Evolutionary conservation across 92 coral and sea anemone genomes (phyloP).

Genomic region (Palythoa heliodiscus): DNA sequence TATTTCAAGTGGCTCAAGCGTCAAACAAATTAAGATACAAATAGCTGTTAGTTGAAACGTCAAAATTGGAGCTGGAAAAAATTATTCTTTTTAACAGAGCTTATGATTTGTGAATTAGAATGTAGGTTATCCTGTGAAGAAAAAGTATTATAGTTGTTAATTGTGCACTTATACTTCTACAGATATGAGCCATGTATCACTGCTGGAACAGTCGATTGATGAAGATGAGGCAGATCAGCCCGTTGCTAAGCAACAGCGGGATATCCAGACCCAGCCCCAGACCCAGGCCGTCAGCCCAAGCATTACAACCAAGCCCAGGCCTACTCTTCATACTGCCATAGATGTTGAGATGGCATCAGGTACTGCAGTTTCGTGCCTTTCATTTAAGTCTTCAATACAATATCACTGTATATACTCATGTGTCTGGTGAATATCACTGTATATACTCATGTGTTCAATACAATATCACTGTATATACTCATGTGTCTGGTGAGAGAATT

Average conservation of each 20-base stretch:
- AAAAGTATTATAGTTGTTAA: neutral
- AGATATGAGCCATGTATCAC: conserved; percentile 90
- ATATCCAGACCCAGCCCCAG: conserved; percentile 52
- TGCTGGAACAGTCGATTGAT: conserved; percentile 89
- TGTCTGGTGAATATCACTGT: neutral
- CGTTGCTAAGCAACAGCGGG: conserved; percentile 64
- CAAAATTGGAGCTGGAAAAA: too few relatives aligned
- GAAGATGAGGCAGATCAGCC: conserved; percentile 78
- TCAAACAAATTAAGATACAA: too few relatives aligned
- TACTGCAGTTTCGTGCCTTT: conserved; percentile 10
- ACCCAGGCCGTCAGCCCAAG: conserved; percentile 57
- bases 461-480: neutral
- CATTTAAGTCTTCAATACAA: neutral
- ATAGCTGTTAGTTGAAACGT: too few relatives aligned
- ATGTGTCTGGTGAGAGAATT: neutral
- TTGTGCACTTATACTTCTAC: neutral
- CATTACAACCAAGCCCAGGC: conserved; percentile 48
- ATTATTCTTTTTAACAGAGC: too few relatives aligned
- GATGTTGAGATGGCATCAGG: conserved; percentile 96
- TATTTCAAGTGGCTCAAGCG: too few relatives aligned
- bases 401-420: neutral
- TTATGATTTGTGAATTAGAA: too few relatives aligned
- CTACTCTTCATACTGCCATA: conserved; percentile 79
- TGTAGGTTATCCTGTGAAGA: neutral
- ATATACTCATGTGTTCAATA: neutral